Evolutionary conservation across 2,888 invertebrate species (phyloP).

Genomic region (Chaitophorus viminalis): DNA sequence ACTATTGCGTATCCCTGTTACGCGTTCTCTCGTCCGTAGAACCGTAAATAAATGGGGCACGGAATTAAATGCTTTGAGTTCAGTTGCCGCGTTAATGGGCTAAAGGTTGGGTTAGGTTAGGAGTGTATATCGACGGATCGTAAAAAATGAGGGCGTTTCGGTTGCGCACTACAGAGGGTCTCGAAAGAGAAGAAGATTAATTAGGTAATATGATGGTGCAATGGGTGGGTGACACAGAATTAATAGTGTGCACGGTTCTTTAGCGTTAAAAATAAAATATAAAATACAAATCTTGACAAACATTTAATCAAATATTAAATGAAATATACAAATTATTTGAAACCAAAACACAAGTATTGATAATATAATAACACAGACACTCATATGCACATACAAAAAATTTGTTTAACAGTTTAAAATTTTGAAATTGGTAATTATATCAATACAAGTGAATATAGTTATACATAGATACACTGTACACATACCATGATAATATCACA

Average conservation of each 20-base stretch:
- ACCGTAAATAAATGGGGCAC: not conserved
- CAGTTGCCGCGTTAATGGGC: slow-evolving; percentile 33
- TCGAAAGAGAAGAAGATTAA: slow-evolving; percentile 34
- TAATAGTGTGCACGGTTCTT: not conserved
- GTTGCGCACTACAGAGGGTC: not conserved
- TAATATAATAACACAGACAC: not conserved
- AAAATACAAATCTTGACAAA: not conserved
- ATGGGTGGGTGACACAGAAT: not conserved
- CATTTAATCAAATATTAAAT: no score
- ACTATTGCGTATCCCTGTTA: not conserved
- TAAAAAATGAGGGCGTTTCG: not conserved
- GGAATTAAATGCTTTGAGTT: not conserved
- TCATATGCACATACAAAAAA: not conserved
- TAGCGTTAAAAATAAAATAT: not conserved
- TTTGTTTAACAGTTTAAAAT: no score
- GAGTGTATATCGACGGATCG: slow-evolving; percentile 24
- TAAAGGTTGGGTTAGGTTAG: slow-evolving; percentile 14
- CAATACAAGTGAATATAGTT: no score
- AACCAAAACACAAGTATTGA: no score
- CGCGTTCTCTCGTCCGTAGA: not conserved
- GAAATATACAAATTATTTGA: no score
- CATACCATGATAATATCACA: no score
- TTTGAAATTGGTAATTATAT: no score
- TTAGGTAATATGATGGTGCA: not conserved
- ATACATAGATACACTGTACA: no score